Base-by-base conservation (phyloP, 1,140 invertebrate species). In the Branchinecta lynchi region DNA sequence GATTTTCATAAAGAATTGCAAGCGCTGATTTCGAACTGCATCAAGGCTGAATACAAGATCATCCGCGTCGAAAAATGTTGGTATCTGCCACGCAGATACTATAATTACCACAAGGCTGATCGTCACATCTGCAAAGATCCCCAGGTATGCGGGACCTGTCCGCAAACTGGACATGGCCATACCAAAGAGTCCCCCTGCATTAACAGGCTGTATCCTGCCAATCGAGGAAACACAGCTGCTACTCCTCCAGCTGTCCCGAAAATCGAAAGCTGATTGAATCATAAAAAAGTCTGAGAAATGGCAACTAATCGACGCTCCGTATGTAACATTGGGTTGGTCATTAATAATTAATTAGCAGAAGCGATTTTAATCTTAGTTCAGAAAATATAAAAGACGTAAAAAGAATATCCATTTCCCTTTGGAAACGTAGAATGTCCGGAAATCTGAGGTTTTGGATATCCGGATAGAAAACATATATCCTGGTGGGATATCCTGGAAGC, bases 161-260 rank as follows among this genome's bases (percentile, higher is more conserved):
- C n/a, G 46, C 46, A 51, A 51, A 51, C 46, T 51, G 46, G 46
- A 51, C 46, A 51, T 51, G 46, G 46, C 9, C 46, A 51, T 51
- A 9, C 46, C 46, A 51, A 51, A 51, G 46, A 51, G n/a, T 51
- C 46, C 46, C 46, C 46, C n/a, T 51, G 46, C 46, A 51, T n/a
- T 51, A 51, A 51, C n/a, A 51, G 46, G 9, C 46, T 51, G n/a
- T 51, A 51, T 51, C 46, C 9, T 51, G 46, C 9, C 9, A 51
- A 51, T 51, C 46, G 9, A 51, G 46, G n/a, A 51, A 51, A 51
- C 46, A 51, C 46, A 51, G 46, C 46, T 51, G 46, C n/a, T 51
- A 51, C n/a, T 51, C 46, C n/a, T n/a, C n/a, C 46, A 51, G 46
- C 46, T 51, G 9, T 51, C 46, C 46, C 46, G 46, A 51, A 51